phyloP scores from a whole-genome alignment of 2,888 invertebrate species.

The Marronus borbonicus region DNA sequence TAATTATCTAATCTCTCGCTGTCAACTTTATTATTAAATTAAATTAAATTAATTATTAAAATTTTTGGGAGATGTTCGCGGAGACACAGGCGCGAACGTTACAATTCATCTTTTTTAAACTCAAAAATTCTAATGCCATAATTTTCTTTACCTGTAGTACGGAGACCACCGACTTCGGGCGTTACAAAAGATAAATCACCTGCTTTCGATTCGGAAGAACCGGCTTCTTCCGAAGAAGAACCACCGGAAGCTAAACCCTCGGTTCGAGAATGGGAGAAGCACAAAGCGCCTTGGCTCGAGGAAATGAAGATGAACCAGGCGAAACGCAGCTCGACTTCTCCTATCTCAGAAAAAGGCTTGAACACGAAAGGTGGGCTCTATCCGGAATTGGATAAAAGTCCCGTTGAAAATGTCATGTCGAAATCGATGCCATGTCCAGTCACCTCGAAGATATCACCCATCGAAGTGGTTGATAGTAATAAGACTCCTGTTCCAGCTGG shows the following conservation, averaged over 20 bases:
- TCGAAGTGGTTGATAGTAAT: constrained; percentile 50
- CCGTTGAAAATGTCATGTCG: constrained; percentile 53
- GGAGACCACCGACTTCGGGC: constrained; percentile 74
- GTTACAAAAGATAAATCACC: constrained; percentile 44
- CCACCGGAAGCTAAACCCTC: constrained; percentile 73
- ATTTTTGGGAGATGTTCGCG: too few species aligned
- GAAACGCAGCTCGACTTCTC: constrained; percentile 74
- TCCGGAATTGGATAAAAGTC: constrained; percentile 68
- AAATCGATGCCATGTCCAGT: constrained; percentile 56
- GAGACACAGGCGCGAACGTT: too few species aligned
- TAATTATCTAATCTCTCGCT: too few species aligned
- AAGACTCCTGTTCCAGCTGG: constrained; percentile 49
- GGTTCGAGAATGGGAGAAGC: constrained; percentile 81
- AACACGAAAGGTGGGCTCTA: constrained; percentile 38
- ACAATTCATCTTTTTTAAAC: too few species aligned
- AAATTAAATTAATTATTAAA: too few species aligned
- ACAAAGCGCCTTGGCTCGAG: constrained; percentile 86
- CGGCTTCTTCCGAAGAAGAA: constrained; percentile 59
- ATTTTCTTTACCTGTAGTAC: constrained; percentile 18
- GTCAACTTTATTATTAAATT: too few species aligned
- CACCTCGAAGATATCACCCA: constrained; percentile 30
- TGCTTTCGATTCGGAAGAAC: constrained; percentile 43
- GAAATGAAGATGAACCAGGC: constrained; percentile 86
- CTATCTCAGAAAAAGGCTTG: constrained; percentile 62
- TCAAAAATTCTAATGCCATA: too few species aligned